Conservation (phyloP, 2,113 vertebrate genomes). For the Oxyura jamaicensis region DNA sequence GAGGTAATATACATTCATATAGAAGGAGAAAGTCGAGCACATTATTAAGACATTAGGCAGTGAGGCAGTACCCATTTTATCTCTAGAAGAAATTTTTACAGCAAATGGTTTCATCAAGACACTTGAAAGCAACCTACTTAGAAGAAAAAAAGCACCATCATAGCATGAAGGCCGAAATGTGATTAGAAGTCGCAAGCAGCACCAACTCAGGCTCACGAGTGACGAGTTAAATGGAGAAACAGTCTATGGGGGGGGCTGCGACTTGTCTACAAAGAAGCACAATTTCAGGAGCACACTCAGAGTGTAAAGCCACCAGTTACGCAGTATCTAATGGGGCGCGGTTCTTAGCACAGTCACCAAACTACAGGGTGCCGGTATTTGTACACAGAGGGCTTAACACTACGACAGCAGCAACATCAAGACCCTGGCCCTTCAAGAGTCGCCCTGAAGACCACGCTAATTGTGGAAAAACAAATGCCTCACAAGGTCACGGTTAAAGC, state of each 20-base stretch:
- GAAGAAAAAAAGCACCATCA: constrained; percentile 67
- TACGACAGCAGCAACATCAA: not conserved
- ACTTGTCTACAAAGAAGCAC: not conserved
- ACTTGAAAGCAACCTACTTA: constrained; percentile 65
- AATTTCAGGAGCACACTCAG: not conserved
- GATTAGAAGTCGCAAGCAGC: constrained; percentile 38
- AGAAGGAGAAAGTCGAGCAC: constrained; percentile 14
- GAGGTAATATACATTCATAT: constrained; percentile 61
- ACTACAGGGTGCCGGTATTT: not conserved
- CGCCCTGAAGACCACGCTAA: not conserved
- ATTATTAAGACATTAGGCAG: constrained; percentile 66
- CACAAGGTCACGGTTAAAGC: not conserved
- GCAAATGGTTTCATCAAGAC: constrained; percentile 69
- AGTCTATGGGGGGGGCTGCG: not conserved
- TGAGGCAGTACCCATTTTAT: constrained; percentile 66
- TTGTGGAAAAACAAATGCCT: not conserved
- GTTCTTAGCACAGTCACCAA: not conserved
- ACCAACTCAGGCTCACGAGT: constrained; percentile 6
- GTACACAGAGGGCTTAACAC: not conserved
- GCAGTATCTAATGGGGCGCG: not conserved
- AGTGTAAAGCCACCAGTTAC: not conserved
- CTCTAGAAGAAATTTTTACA: constrained; percentile 54
- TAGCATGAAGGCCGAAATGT: constrained; percentile 48
- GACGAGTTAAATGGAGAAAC: constrained; percentile 27
- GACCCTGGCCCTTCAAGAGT: not conserved